Evolutionary conservation across 2,113 vertebrate genomes (phyloP).

Genomic region (Oryctolagus cuniculus): mOryCun1.1 NC_091437.1:61268001-61268500

Average conservation of each 20-base stretch:
- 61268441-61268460: too few relatives aligned
- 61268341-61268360: not conserved
- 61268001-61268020: not conserved
- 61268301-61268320: not conserved
- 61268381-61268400: too few relatives aligned
- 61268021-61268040: too few relatives aligned
- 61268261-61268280: not conserved
- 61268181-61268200: accelerated
- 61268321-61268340: not conserved
- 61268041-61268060: too few relatives aligned
- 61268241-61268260: accelerated
- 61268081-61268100: not conserved
- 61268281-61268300: accelerated
- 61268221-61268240: too few relatives aligned
- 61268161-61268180: too few relatives aligned
- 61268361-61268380: not conserved
- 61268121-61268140: too few relatives aligned
- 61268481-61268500: too few relatives aligned
- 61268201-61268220: not conserved
- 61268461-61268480: too few relatives aligned
- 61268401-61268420: too few relatives aligned
- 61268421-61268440: too few relatives aligned
- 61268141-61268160: not conserved
- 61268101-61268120: too few relatives aligned
- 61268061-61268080: not conserved